Evolutionary conservation across 1,140 invertebrate genomes (phyloP), one percentile per base, ranked within the genome.

Genomic region (Sarcophaga bullata): DNA sequence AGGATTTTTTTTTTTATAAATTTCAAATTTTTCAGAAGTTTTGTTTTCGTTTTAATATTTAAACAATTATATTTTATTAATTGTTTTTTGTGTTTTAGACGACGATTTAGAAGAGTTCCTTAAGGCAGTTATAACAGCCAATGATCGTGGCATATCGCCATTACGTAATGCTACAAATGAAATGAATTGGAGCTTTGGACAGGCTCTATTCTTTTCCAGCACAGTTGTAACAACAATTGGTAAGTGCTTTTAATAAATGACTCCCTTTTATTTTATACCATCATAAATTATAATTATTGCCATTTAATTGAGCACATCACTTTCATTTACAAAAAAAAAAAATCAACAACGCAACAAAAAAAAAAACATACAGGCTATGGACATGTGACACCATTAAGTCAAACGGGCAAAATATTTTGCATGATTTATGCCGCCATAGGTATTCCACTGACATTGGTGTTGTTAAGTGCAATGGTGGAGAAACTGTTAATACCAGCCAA

Each of bases 141-240:
- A 93, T 85, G 94, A 95, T 87, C 92, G 94, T 52, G 96, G 96
- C 0, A 95, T 97, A 19, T 95, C 94, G 3, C 94, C 94, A 0
- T 92, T 93, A 0, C 91, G 92, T 72, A 97, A 97, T 90, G 93
- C 93, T 7, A 93, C 94, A n/a, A 93, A 93, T 58, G 95, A 95
- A 86, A 93, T 95, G 11, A 97, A 96, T 89, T 97, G 96, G 96
- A 96, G 94, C 86, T 97, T 97, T 89, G 95, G 95, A 68, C 95
- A 97, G 88, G 95, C 95, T 0, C 91, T 97, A 75, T 97, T 97
- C 91, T 97, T 97, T 88, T 94, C 95, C 9, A 94, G 93, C 19
- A 97, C 96, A 3, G 93, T 97, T 1, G 93, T 97, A 82, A 97
- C 96, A 8, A 97, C 96, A 46, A 96, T 97, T 84, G 96, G 95